Evolutionary conservation across 2,888 invertebrate genomes (phyloP).

Genomic region (Amblyjoppa fuscipennis): DNA sequence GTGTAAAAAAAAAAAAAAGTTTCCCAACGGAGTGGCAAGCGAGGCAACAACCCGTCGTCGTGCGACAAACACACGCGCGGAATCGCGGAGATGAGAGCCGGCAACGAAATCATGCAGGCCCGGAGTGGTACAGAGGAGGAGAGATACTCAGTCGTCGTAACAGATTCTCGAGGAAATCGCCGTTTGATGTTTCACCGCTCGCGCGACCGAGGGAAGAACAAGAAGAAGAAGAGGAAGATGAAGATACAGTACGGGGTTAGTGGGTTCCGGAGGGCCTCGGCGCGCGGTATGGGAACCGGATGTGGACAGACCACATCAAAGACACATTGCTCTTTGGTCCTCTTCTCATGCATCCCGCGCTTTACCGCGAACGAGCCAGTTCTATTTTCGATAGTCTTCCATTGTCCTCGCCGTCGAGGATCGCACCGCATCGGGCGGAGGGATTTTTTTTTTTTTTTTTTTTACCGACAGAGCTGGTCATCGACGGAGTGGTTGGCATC

Average conservation of each 20-base stretch:
- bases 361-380: constrained; percentile 3
- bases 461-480: too few relatives aligned
- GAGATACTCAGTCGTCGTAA: constrained; percentile 49
- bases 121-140: constrained; percentile 8
- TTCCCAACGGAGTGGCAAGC: constrained; percentile 42
- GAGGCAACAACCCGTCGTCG: constrained; percentile 37
- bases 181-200: constrained; percentile 68
- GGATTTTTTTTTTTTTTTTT: too few relatives aligned
- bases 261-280: constrained; percentile 63
- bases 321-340: constrained; percentile 58
- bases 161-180: constrained; percentile 67
- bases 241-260: constrained; percentile 53
- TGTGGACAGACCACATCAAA: constrained; percentile 72
- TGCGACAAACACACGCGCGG: constrained; percentile 29
- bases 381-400: background rate
- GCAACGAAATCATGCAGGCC: constrained; percentile 25
- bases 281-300: constrained; percentile 68
- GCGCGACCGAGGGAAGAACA: constrained; percentile 42
- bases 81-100: constrained; percentile 29
- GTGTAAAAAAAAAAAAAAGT: background rate
- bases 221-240: constrained; percentile 44
- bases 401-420: constrained; percentile 1
- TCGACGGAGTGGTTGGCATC: too few relatives aligned
- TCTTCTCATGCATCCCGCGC: background rate
- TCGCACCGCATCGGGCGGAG: background rate